These are phyloP conservation scores for Hydraecia micacea DNA, from an alignment of 2,888 invertebrate genomes.

Conservation along the genomic window DNA sequence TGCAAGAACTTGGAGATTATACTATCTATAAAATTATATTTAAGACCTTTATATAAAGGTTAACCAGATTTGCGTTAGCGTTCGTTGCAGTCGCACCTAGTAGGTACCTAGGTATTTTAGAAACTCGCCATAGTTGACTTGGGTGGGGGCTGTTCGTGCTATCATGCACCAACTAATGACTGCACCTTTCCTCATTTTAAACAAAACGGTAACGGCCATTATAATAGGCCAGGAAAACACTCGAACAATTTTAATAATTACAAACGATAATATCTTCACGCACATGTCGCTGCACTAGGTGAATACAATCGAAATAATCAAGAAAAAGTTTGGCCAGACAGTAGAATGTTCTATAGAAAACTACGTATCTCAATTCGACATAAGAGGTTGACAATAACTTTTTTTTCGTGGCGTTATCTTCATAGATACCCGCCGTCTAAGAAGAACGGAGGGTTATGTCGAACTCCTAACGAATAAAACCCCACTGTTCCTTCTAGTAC, in stretches of 20 bases:
- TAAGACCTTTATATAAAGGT: constrained; percentile 32
- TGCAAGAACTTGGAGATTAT: constrained; percentile 11
- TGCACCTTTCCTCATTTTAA: constrained; percentile 21
- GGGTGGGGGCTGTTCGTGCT: constrained; percentile 44
- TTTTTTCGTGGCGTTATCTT: neutral
- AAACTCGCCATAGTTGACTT: constrained; percentile 27
- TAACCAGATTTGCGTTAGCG: constrained; percentile 40
- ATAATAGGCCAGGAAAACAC: constrained; percentile 27
- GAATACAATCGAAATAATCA: constrained; percentile 4
- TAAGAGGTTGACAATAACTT: neutral
- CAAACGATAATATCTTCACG: constrained; percentile 24
- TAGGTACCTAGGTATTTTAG: constrained; percentile 27
- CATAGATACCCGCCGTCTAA: neutral
- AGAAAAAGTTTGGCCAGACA: too few species aligned
- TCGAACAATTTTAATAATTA: constrained; percentile 13
- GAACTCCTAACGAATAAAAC: neutral
- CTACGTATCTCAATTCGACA: neutral
- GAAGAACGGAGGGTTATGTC: neutral
- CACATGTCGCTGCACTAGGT: neutral
- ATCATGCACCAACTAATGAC: constrained; percentile 35
- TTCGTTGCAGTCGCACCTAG: constrained; percentile 12
- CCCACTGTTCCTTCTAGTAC: neutral
- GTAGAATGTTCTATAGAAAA: neutral
- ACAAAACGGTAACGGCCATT: constrained; percentile 15
- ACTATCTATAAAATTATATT: neutral